Evolutionary conservation across 2,797 vertebrate species (phyloP).

Genomic region (Spondyliosoma cantharus): DNA sequence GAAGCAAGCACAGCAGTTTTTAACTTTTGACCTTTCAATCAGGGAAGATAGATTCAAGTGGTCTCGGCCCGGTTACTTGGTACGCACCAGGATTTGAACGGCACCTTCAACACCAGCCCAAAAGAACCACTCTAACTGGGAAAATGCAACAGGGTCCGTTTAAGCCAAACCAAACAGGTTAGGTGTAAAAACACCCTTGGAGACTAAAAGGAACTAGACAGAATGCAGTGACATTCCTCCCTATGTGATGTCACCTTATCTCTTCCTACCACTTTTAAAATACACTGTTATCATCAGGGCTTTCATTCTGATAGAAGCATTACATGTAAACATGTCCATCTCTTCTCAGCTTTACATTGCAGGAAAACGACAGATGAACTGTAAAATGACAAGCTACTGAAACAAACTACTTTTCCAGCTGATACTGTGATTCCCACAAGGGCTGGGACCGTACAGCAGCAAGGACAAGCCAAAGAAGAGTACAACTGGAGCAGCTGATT

Average conservation of each 20-base stretch:
- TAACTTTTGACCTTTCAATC: too few species aligned
- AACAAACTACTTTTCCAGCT: conserved; percentile 42
- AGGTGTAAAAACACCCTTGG: too few species aligned
- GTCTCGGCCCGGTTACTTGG: too few species aligned
- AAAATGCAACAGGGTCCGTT: too few species aligned
- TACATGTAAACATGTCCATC: conserved; percentile 19
- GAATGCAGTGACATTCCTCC: not conserved
- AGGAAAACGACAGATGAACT: conserved; percentile 78
- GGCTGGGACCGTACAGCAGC: conserved; percentile 40
- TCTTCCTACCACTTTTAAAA: not conserved
- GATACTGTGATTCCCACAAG: conserved; percentile 54
- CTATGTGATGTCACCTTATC: not conserved
- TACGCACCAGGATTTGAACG: too few species aligned
- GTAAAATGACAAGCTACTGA: conserved; percentile 57
- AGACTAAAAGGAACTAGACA: not conserved
- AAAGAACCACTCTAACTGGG: too few species aligned
- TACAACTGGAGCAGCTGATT: conserved; percentile 24
- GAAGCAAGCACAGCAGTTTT: too few species aligned
- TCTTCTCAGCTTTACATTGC: conserved; percentile 78
- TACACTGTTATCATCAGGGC: not conserved
- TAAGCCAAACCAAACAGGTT: too few species aligned
- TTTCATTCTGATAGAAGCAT: not conserved
- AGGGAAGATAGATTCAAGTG: too few species aligned
- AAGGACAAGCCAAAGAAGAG: conserved; percentile 36
- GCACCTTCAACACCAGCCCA: too few species aligned